Conservation (phyloP, 2,888 invertebrate genomes). For the Escarpia spicata region DNA sequence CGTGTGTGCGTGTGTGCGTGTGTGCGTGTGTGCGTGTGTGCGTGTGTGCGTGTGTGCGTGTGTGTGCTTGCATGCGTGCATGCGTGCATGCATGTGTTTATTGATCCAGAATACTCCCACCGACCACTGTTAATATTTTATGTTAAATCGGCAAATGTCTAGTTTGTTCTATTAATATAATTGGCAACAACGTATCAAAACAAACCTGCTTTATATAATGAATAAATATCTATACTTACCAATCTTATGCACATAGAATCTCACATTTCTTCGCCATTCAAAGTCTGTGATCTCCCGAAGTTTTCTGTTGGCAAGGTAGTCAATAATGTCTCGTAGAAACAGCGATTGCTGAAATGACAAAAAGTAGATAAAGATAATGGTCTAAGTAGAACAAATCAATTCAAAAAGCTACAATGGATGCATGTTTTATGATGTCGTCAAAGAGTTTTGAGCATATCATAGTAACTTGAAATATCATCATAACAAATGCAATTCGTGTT, state of each 20-base stretch:
- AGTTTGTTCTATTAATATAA: background rate
- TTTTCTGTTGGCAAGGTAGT: constrained; percentile 58
- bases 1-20: too few species aligned
- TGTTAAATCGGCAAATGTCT: too few species aligned
- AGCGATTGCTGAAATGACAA: constrained; percentile 42
- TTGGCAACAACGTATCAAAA: background rate
- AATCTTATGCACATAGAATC: constrained; percentile 58
- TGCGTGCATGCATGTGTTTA: too few species aligned
- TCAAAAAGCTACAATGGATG: background rate
- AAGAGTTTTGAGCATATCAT: too few species aligned
- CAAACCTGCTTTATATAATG: background rate
- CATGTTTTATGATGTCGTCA: background rate
- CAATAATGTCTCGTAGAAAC: constrained; percentile 60
- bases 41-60: too few species aligned
- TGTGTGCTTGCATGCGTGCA: too few species aligned
- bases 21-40: too few species aligned
- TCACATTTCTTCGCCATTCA: constrained; percentile 62
- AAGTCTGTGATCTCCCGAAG: constrained; percentile 63
- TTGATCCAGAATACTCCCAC: background rate
- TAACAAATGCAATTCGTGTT: too few species aligned
- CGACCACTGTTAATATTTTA: background rate
- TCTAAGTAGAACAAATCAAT: background rate
- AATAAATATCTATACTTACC: constrained; percentile 43
- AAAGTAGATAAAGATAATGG: background rate
- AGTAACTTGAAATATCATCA: too few species aligned